Evolutionary conservation across 1,140 invertebrate genomes (phyloP).

Genomic region (Platorchestia sp.): DNA sequence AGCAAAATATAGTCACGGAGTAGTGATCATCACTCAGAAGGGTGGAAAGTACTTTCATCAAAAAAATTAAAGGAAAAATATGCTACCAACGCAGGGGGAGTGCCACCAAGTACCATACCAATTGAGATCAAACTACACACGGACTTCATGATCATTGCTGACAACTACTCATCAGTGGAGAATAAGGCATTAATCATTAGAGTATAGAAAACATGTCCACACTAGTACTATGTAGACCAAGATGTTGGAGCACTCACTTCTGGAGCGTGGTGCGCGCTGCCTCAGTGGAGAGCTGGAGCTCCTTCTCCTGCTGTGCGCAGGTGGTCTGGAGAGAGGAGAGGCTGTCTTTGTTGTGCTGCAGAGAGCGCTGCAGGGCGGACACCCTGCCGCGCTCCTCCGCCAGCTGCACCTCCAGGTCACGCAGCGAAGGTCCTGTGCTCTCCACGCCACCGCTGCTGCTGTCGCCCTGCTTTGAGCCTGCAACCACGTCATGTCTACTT

Average conservation of each 20-base stretch:
- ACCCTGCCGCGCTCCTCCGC: slow-evolving; percentile 28
- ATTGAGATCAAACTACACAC: too few relatives aligned
- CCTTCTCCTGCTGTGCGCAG: slow-evolving; percentile 34
- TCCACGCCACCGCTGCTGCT: neutral
- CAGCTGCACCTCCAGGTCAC: slow-evolving; percentile 57
- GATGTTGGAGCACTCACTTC: neutral
- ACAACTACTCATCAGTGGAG: too few relatives aligned
- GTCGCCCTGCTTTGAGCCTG: neutral
- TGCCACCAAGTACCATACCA: too few relatives aligned
- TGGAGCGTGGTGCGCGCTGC: neutral
- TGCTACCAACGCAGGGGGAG: too few relatives aligned
- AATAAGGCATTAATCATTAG: neutral
- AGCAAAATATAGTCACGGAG: too few relatives aligned
- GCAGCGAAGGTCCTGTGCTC: neutral
- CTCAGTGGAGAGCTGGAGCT: slow-evolving; percentile 28
- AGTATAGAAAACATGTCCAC: neutral
- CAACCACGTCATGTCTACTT: too few relatives aligned
- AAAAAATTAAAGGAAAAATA: too few relatives aligned
- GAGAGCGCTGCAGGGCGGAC: slow-evolving; percentile 30
- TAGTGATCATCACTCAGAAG: too few relatives aligned
- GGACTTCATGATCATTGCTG: too few relatives aligned
- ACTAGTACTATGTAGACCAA: neutral
- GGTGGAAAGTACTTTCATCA: too few relatives aligned
- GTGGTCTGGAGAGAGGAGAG: slow-evolving; percentile 15
- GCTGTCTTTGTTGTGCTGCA: slow-evolving; percentile 21